Conservation (phyloP, 2,888 invertebrate species). For the Digitonthophagus gazella region DNA sequence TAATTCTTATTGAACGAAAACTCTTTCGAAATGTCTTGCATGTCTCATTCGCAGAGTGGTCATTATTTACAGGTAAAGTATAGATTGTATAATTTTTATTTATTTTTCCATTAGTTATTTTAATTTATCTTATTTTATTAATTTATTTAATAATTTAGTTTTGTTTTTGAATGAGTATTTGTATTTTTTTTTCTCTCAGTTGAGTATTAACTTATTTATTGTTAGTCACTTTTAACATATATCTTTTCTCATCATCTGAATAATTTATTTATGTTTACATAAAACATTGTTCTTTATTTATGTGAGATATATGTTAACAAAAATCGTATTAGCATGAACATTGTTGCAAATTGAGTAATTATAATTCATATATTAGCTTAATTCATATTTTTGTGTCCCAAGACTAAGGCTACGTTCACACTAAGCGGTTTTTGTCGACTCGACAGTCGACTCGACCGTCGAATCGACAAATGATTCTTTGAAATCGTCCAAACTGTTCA, state of each 20-base stretch:
- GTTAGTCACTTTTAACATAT: background rate
- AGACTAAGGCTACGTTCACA: no score
- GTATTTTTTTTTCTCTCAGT: no score
- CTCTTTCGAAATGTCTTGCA: background rate
- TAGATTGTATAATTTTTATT: background rate
- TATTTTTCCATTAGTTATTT: background rate
- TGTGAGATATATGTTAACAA: no score
- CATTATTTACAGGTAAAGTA: slow-evolving; percentile 2
- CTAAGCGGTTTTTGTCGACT: no score
- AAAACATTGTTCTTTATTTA: no score
- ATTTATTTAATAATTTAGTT: background rate
- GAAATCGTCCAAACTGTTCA: no score
- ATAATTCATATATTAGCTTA: background rate
- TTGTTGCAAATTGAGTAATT: background rate
- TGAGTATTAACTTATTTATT: background rate
- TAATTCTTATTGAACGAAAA: background rate
- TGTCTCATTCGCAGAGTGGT: slow-evolving; percentile 10
- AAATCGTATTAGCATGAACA: background rate
- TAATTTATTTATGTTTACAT: background rate
- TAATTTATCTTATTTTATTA: background rate
- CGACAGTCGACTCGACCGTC: no score
- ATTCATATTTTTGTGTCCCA: background rate
- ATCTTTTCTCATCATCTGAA: background rate
- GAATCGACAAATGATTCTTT: no score
- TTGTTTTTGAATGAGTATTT: no score